Evolutionary conservation across 2,888 invertebrate species (phyloP), one percentile per base, ranked within the genome.

Genomic region (Tethea ocularis): DNA sequence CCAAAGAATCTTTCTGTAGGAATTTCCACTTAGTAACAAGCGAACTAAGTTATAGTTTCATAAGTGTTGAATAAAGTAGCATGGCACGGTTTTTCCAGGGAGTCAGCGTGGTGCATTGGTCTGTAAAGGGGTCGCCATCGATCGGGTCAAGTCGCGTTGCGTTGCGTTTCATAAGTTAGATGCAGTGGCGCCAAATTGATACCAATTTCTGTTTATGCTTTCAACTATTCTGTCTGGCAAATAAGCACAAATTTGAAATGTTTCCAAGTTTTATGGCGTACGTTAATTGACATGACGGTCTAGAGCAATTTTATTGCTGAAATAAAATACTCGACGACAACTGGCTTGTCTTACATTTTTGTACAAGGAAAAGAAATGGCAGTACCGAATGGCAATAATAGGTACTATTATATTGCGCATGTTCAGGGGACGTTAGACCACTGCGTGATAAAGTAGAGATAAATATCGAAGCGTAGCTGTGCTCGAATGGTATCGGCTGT

Each of bases 51-150:
- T 36, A 61, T 66, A 57, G 56, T 61, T 55, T 58, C 64, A 61
- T 58, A 60, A 58, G 62, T 61, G 59, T 52, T 57, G 60, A 60
- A 60, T 63, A 58, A 55, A 41, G 64, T 62, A 61, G 22, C 62
- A 73, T 72, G 76, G 72, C 71, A 76, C 79, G 77, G 79, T 81
- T 86, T 82, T 75, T 85, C 88, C 86, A 83, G 87, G 85, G 83
- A 78, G 82, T 78, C 75, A 74, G 83, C 83, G 82, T 83, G 87
- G 92, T 92, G 92, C 92, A 91, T 88, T 83, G 92, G 82, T 86
- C 92, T 85, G 82, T 83, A 91, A 92, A 85, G 87, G 84, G 92
- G 92, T 91, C 91, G 86, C 70, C 72, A 91, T 91, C 91, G 91
- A 92, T 92, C 89, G 75, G 69, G 73, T 71, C 83, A 76, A 84